Evolutionary conservation across 2,888 invertebrate species (phyloP).

Genomic region (Coelopa pilipes): DNA sequence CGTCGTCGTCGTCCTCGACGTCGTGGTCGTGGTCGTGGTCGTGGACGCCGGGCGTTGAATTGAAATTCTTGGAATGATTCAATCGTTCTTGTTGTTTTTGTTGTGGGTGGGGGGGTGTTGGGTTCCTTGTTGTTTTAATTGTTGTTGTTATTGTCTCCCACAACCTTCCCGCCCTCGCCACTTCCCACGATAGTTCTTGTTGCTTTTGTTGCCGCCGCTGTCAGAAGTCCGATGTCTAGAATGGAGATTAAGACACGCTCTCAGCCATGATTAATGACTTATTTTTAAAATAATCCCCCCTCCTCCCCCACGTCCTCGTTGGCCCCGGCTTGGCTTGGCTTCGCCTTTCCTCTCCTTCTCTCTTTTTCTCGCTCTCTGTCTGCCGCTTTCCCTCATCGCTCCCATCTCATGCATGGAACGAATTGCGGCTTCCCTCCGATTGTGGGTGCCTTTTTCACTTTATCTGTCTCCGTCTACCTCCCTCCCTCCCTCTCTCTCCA

Average conservation of each 20-base stretch:
- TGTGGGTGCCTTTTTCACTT: too few relatives aligned
- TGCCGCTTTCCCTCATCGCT: too few relatives aligned
- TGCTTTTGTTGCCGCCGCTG: slow-evolving; percentile 36
- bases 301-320: not conserved
- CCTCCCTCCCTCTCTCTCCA: too few relatives aligned
- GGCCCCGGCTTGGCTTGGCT: too few relatives aligned
- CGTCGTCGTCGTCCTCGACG: slow-evolving; percentile 6
- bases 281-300: slow-evolving; percentile 23
- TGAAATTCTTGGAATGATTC: too few relatives aligned
- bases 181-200: not conserved
- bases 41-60: not conserved
- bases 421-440: too few relatives aligned
- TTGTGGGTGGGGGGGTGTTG: too few relatives aligned
- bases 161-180: not conserved
- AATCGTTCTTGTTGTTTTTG: too few relatives aligned
- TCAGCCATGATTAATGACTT: slow-evolving; percentile 32
- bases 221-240: slow-evolving; percentile 25
- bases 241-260: slow-evolving; percentile 27
- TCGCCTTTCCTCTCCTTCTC: too few relatives aligned
- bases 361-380: too few relatives aligned
- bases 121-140: not conserved
- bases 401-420: too few relatives aligned
- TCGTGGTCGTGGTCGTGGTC: slow-evolving; percentile 5
- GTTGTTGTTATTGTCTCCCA: not conserved
- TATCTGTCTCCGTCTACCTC: too few relatives aligned